phyloP scores from a whole-genome alignment of 2,888 invertebrate genomes.

The Ceratothoa steindachneri region DNA sequence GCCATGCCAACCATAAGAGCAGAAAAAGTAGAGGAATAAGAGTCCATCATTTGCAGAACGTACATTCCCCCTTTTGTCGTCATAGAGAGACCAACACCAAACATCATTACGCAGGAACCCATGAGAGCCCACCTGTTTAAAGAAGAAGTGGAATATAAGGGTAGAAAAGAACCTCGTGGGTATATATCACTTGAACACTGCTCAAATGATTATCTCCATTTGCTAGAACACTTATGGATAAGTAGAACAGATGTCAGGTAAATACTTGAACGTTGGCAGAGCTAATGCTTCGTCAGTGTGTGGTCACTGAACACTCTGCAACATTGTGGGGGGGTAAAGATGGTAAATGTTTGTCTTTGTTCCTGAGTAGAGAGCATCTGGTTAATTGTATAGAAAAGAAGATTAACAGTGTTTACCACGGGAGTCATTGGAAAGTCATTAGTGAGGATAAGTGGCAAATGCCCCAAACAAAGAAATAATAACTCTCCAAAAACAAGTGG shows the following conservation, averaged over 20 bases:
- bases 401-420: constrained; percentile 36
- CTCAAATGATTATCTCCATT: not conserved
- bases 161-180: too few species aligned
- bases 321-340: constrained; percentile 22
- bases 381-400: constrained; percentile 25
- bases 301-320: constrained; percentile 31
- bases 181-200: not conserved
- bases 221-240: not conserved
- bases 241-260: not conserved
- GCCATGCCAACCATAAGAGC: constrained; percentile 47
- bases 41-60: constrained; percentile 48
- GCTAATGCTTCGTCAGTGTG: not conserved
- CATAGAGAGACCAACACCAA: constrained; percentile 41
- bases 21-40: constrained; percentile 46
- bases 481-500: constrained; percentile 29
- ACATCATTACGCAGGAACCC: constrained; percentile 38
- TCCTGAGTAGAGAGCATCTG: constrained; percentile 37
- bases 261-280: not conserved
- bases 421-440: constrained; percentile 29
- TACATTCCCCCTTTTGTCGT: constrained; percentile 46
- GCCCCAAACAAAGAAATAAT: constrained; percentile 28
- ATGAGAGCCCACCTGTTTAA: constrained; percentile 41
- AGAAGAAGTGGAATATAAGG: too few species aligned
- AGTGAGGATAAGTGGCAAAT: constrained; percentile 22
- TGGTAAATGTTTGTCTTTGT: constrained; percentile 23